Percentiles rank a stretch among this genome's conserved stretches.
Evolutionary conservation across 2,888 invertebrate genomes (phyloP).

Genomic region (Mallateleia sp.): DNA sequence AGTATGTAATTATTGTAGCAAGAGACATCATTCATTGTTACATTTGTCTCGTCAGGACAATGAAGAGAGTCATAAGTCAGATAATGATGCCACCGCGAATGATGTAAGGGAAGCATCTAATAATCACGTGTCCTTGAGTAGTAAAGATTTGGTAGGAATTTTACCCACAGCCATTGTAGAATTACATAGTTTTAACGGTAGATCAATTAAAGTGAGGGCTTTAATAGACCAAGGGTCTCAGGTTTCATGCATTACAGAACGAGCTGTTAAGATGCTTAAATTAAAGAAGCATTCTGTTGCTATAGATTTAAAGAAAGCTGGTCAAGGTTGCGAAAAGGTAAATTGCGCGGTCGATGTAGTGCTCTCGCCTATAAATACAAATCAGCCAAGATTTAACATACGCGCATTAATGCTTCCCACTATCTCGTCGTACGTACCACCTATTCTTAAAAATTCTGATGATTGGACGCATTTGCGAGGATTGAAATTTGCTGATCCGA

Average conservation of each 20-base stretch:
- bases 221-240: conserved; percentile 20
- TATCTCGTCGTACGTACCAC: background rate
- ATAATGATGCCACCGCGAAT: background rate
- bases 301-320: background rate
- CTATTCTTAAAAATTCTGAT: background rate
- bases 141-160: background rate
- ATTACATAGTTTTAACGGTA: background rate
- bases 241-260: background rate
- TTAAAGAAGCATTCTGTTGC: background rate
- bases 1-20: background rate
- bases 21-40: background rate
- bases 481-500: background rate
- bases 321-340: background rate
- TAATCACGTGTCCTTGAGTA: background rate
- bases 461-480: background rate
- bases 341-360: background rate
- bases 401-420: background rate
- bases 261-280: background rate
- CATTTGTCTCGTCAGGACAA: background rate
- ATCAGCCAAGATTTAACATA: background rate
- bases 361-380: background rate
- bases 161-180: background rate
- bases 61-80: background rate
- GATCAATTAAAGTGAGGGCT: background rate
- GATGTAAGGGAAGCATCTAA: background rate